phyloP scores from a whole-genome alignment of 2,888 invertebrate species.

The Philopedon plagiatum region DNA sequence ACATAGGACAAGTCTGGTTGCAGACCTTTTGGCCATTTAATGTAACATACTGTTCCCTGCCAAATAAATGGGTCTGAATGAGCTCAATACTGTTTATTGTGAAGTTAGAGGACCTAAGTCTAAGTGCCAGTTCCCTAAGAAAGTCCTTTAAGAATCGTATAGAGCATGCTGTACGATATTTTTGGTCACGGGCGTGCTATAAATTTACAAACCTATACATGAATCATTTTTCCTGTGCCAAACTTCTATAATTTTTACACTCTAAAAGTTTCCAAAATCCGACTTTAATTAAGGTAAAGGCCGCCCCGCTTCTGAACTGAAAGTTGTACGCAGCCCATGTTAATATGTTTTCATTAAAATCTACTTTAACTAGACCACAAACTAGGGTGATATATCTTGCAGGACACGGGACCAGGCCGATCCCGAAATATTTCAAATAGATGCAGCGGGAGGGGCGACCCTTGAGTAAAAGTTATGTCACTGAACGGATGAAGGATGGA shows the following conservation, averaged over 20 bases:
- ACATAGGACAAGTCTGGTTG: no score
- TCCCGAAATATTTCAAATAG: constrained; percentile 35
- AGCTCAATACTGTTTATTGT: no score
- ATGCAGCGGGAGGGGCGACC: constrained; percentile 2
- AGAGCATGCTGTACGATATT: no score
- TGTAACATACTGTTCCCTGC: no score
- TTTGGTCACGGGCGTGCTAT: no score
- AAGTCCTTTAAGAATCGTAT: no score
- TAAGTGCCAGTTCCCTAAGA: no score
- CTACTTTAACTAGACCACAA: constrained; percentile 43
- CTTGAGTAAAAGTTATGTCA: background rate
- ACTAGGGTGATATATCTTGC: constrained; percentile 41
- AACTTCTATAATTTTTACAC: background rate
- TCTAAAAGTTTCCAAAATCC: constrained; percentile 2
- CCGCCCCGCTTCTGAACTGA: constrained; percentile 3
- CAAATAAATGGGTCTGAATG: no score
- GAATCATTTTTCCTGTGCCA: background rate
- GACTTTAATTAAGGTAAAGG: constrained; percentile 26
- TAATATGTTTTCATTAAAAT: constrained; percentile 49
- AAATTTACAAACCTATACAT: no score
- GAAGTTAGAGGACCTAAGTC: no score
- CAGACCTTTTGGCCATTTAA: no score
- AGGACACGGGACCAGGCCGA: constrained; percentile 23
- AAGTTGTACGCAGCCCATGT: constrained; percentile 38
- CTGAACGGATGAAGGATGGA: no score